Evolutionary conservation across 37 sponge, comb jelly and placozoan genomes (phyloP).

Genomic region (Cliona cf. orientalis): DNA sequence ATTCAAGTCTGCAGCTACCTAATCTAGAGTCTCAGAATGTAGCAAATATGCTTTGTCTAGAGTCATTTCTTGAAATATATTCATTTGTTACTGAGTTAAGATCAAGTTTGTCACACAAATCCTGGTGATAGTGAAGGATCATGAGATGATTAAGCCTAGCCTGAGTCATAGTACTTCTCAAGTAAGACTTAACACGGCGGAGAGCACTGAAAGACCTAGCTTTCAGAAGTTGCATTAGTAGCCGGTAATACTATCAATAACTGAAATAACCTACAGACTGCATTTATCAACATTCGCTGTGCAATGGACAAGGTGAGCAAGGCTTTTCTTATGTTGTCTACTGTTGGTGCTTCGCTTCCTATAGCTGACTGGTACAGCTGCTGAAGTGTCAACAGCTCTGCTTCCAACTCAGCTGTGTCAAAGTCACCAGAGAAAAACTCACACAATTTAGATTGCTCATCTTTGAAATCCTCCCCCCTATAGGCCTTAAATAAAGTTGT

Average conservation of each 20-base stretch:
- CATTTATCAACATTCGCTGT: constrained; percentile 17
- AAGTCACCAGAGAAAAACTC: constrained; percentile 50
- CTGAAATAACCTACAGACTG: constrained; percentile 68
- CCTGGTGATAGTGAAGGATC: constrained; percentile 74
- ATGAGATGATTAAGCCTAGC: constrained; percentile 62
- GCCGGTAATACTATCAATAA: constrained; percentile 74
- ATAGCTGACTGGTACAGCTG: constrained; percentile 26
- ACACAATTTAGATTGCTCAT: constrained; percentile 45
- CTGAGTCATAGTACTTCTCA: constrained; percentile 82
- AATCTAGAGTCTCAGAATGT: too few species aligned
- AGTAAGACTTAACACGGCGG: constrained; percentile 61
- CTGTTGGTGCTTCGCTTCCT: constrained; percentile 56
- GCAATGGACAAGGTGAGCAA: constrained; percentile 36
- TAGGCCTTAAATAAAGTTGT: constrained; percentile 65
- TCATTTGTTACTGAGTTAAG: constrained; percentile 55
- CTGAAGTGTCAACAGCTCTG: constrained; percentile 53
- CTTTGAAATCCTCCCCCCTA: constrained; percentile 28
- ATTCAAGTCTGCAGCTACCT: too few species aligned
- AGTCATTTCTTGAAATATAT: constrained; percentile 45
- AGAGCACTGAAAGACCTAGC: constrained; percentile 88
- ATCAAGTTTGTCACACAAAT: constrained; percentile 50
- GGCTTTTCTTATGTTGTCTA: constrained; percentile 39
- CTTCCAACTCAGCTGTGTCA: constrained; percentile 41
- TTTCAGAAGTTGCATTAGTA: constrained; percentile 72
- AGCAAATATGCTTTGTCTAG: constrained; percentile 37